phyloP scores from a whole-genome alignment of 2,113 vertebrate species.

The Hemichromis elongatus region DNA sequence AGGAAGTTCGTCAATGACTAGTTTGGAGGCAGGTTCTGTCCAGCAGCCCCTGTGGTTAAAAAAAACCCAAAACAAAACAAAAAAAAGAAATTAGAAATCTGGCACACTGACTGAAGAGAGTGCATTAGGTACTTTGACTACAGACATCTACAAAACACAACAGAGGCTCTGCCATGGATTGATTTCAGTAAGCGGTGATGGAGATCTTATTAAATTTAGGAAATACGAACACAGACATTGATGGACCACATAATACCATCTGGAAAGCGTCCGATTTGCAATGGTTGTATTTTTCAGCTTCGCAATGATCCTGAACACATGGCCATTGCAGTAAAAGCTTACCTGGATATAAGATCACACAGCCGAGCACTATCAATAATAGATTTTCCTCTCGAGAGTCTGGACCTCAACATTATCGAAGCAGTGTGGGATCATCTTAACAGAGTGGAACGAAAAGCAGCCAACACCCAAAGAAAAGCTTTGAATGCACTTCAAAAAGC shows the following conservation, averaged over 20 bases:
- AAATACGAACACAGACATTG: accelerated
- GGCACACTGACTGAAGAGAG: not conserved
- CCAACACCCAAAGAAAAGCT: not conserved
- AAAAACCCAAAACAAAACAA: too few species aligned
- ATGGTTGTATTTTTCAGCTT: not conserved
- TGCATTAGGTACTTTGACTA: too few species aligned
- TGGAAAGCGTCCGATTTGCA: not conserved
- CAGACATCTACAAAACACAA: too few species aligned
- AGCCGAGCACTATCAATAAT: not conserved
- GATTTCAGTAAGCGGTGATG: not conserved
- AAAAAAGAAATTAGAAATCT: too few species aligned
- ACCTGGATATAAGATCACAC: not conserved
- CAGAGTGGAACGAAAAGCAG: not conserved
- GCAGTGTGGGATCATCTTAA: not conserved
- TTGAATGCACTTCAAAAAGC: not conserved
- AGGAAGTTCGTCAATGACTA: not conserved
- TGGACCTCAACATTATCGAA: not conserved
- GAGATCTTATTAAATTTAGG: not conserved
- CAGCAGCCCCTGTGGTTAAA: too few species aligned
- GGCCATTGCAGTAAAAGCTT: not conserved
- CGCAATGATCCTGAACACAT: not conserved
- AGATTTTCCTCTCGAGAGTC: not conserved
- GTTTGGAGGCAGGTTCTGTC: not conserved
- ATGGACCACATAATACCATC: not conserved
- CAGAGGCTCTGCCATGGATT: not conserved